A percentile compares a stretch with the other conserved stretches of the same genome.
phyloP scores from a whole-genome alignment of 2,797 vertebrate species.

The Euthynnus affinis region DNA sequence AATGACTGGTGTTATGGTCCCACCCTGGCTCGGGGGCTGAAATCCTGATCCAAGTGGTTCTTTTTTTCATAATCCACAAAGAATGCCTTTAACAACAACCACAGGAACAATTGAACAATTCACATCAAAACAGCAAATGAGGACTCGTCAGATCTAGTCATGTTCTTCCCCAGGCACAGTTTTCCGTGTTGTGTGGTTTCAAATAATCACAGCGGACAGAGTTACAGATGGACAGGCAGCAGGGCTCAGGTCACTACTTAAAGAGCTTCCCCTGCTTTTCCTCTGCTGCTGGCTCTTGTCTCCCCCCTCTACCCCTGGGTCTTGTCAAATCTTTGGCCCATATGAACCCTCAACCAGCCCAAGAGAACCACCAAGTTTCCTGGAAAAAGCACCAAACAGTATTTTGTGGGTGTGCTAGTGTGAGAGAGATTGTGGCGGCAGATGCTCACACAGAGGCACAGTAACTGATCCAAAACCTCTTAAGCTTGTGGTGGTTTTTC shows the following conservation, averaged over 20 bases:
- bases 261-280: slow-evolving; percentile 62
- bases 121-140: slow-evolving; percentile 44
- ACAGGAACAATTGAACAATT: slow-evolving; percentile 32
- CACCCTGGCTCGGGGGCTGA: slow-evolving; percentile 31
- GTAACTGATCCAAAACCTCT: slow-evolving; percentile 53
- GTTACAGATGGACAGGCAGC: slow-evolving; percentile 53
- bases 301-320: slow-evolving; percentile 58
- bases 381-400: slow-evolving; percentile 58
- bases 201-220: slow-evolving; percentile 46
- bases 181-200: slow-evolving; percentile 39
- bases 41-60: slow-evolving; percentile 56
- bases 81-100: slow-evolving; percentile 33
- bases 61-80: slow-evolving; percentile 41
- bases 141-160: slow-evolving; percentile 26
- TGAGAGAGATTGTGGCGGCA: slow-evolving; percentile 42
- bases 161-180: slow-evolving; percentile 39
- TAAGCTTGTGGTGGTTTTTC: slow-evolving; percentile 51
- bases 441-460: slow-evolving; percentile 32
- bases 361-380: slow-evolving; percentile 63
- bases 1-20: not conserved
- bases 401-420: slow-evolving; percentile 61
- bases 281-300: slow-evolving; percentile 66
- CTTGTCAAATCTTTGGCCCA: slow-evolving; percentile 67
- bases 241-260: slow-evolving; percentile 59
- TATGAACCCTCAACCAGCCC: slow-evolving; percentile 52